These are phyloP conservation scores for Pygmarrhopalites habei DNA, from an alignment of 1,140 invertebrate species.

Conservation along the genomic window DNA sequence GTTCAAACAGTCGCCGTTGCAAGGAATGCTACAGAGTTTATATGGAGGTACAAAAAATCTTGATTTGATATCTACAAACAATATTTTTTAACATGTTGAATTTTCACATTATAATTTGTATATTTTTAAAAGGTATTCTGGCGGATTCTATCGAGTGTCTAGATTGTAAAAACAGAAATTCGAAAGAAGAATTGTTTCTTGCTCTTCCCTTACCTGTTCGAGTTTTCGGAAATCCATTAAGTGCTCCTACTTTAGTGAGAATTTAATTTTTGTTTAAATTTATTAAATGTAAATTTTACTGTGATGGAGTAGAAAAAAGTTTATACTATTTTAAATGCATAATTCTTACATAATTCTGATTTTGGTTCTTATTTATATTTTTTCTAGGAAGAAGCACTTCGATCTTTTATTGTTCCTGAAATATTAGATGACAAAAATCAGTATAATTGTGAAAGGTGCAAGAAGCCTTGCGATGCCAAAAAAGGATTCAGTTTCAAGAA, in stretches of 20 bases:
- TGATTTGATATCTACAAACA: too few species aligned
- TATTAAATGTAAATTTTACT: not conserved
- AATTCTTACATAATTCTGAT: too few species aligned
- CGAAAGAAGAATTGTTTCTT: slow-evolving; percentile 73
- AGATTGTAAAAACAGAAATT: slow-evolving; percentile 77
- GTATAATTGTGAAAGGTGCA: slow-evolving; percentile 81
- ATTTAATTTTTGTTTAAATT: not conserved
- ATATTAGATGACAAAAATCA: slow-evolving; percentile 78
- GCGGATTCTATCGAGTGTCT: slow-evolving; percentile 88
- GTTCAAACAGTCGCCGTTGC: slow-evolving; percentile 75
- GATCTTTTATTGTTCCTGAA: slow-evolving; percentile 79
- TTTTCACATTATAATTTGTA: not conserved
- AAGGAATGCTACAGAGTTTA: slow-evolving; percentile 70
- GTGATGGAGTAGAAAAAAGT: too few species aligned
- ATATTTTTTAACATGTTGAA: too few species aligned
- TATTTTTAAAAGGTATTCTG: slow-evolving; percentile 59
- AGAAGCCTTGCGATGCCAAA: slow-evolving; percentile 82
- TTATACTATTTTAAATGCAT: too few species aligned
- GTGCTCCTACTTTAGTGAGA: slow-evolving; percentile 72
- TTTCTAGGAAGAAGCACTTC: slow-evolving; percentile 71
- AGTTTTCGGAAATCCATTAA: slow-evolving; percentile 68
- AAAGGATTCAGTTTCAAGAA: slow-evolving; percentile 83
- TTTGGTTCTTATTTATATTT: too few species aligned
- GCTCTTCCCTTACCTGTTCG: slow-evolving; percentile 83
- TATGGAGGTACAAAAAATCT: slow-evolving; percentile 66